phyloP scores from a whole-genome alignment of 2,113 vertebrate genomes.

The Sinosuthora webbiana region DNA sequence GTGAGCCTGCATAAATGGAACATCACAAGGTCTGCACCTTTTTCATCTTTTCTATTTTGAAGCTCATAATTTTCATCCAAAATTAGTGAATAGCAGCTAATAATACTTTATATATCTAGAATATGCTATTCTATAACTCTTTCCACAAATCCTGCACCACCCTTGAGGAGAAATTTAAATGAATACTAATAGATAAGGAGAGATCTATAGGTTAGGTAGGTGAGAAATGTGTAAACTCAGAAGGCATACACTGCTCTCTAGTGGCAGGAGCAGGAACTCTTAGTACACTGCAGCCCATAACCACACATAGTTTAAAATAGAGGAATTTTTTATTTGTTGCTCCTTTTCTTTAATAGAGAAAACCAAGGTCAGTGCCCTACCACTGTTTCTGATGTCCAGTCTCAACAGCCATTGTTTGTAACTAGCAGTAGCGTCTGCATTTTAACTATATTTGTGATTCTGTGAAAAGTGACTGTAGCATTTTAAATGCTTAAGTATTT shows the following conservation, averaged over 20 bases:
- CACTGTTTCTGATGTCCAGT: neutral
- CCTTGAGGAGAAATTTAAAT: slow-evolving; percentile 1
- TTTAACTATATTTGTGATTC: neutral
- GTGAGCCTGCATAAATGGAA: neutral
- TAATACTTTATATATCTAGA: neutral
- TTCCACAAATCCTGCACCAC: neutral
- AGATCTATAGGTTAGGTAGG: neutral
- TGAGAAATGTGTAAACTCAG: neutral
- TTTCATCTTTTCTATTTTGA: neutral
- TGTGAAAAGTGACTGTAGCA: neutral
- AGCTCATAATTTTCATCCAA: neutral
- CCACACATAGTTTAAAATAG: neutral
- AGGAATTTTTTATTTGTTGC: neutral
- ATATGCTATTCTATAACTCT: neutral
- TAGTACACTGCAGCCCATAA: neutral
- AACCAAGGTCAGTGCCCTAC: neutral
- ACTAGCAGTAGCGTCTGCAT: neutral
- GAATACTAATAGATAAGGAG: neutral
- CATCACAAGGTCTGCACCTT: neutral
- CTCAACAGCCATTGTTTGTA: neutral
- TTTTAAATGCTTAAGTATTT: neutral
- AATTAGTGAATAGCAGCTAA: neutral
- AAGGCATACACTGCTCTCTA: slow-evolving; percentile 72
- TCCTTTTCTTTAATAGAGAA: neutral
- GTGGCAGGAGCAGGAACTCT: slow-evolving; percentile 45